phyloP scores from a whole-genome alignment of 2,888 invertebrate species.

The Serripes groenlandicus region DNA sequence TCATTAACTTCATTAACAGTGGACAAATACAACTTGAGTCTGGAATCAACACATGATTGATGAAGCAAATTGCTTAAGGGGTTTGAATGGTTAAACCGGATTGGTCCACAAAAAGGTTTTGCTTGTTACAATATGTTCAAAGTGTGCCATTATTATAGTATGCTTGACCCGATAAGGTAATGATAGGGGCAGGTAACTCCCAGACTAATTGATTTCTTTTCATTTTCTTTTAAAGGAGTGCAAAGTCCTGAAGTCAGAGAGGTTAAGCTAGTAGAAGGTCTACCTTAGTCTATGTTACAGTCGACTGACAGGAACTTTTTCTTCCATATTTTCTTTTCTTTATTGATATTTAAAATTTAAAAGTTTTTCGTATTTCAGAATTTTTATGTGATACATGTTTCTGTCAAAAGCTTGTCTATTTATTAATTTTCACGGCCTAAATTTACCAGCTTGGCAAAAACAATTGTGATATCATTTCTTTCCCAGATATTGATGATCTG shows the following conservation, averaged over 20 bases:
- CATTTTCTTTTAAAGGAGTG: constrained; percentile 62
- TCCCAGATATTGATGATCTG: too few species aligned
- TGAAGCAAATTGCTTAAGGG: neutral
- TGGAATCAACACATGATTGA: neutral
- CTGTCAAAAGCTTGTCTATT: neutral
- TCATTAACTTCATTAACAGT: too few species aligned
- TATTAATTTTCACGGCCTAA: neutral
- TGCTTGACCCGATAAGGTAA: too few species aligned
- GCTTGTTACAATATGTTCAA: neutral
- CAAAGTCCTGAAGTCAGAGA: constrained; percentile 66
- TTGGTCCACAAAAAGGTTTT: neutral
- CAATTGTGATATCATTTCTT: too few species aligned
- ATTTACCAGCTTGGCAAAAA: neutral
- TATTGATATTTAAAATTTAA: neutral
- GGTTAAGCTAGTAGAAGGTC: constrained; percentile 59
- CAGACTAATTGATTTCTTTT: neutral
- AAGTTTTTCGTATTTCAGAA: neutral
- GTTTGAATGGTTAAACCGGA: neutral
- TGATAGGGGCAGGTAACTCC: neutral
- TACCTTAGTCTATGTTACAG: constrained; percentile 11
- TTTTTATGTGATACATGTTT: neutral
- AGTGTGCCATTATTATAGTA: neutral
- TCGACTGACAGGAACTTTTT: neutral
- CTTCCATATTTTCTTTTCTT: neutral
- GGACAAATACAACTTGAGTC: too few species aligned